Evolutionary conservation across 2,113 vertebrate genomes (phyloP).

Genomic region (Pipa parva): DNA sequence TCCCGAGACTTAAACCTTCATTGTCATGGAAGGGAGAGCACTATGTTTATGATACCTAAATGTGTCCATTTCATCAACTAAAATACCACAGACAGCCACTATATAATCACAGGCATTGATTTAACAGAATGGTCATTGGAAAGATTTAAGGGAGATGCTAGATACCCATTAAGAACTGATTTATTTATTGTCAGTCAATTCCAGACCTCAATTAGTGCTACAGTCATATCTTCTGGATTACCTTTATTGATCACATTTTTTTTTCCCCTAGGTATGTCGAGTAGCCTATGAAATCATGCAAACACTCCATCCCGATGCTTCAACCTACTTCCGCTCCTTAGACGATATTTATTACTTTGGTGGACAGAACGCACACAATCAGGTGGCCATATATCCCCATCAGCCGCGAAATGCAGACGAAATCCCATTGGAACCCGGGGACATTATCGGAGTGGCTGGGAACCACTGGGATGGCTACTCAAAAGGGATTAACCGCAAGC

Average conservation of each 20-base stretch:
- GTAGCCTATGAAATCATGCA: constrained; percentile 99
- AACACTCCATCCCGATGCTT: constrained; percentile 92
- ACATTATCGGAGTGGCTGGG: constrained; percentile 92
- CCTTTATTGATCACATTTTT: constrained; percentile 7
- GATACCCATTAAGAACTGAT: too few species aligned
- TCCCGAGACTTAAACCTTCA: too few species aligned
- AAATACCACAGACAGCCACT: too few species aligned
- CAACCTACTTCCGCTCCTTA: constrained; percentile 90
- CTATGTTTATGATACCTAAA: too few species aligned
- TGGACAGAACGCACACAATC: constrained; percentile 96
- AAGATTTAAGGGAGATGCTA: too few species aligned
- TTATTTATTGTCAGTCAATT: too few species aligned
- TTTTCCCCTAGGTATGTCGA: constrained; percentile 81
- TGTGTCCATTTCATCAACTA: too few species aligned
- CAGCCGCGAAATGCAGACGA: constrained; percentile 84
- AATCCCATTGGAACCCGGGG: constrained; percentile 91
- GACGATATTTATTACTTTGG: constrained; percentile 99
- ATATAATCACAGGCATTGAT: too few species aligned
- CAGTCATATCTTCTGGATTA: background rate
- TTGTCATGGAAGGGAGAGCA: too few species aligned
- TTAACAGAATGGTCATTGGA: too few species aligned
- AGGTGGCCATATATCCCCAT: constrained; percentile 91
- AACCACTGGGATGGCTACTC: constrained; percentile 98
- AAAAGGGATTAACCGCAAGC: constrained; percentile 94
- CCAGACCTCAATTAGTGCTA: too few species aligned